These are phyloP conservation scores for Rallus limicola DNA, from an alignment of 2,113 vertebrate species.

Conservation along the genomic window DNA sequence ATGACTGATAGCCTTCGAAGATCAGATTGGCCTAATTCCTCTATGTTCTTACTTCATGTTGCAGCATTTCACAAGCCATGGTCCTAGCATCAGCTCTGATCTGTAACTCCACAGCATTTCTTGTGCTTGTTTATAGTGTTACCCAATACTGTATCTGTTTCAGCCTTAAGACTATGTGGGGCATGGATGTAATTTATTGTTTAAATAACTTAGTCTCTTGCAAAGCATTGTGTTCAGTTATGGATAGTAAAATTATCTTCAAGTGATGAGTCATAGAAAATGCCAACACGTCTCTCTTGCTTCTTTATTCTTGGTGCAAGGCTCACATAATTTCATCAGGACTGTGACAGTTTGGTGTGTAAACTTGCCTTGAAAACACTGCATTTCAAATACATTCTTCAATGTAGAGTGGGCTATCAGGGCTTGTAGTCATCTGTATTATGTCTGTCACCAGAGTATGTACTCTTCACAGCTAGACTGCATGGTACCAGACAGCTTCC, in stretches of 20 bases:
- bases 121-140: background rate
- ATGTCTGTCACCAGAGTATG: background rate
- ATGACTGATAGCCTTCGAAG: background rate
- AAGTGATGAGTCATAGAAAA: background rate
- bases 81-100: background rate
- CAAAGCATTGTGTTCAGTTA: background rate
- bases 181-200: background rate
- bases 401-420: background rate
- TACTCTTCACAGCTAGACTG: background rate
- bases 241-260: background rate
- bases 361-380: background rate
- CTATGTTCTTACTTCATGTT: background rate
- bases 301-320: background rate
- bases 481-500: slow-evolving; percentile 25
- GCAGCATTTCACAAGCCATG: background rate
- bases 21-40: background rate
- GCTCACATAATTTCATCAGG: background rate
- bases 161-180: background rate
- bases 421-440: background rate
- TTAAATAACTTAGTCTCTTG: background rate
- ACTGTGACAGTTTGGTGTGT: background rate
- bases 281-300: background rate
- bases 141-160: background rate
- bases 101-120: background rate
- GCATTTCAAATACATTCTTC: background rate